Base-by-base conservation (phyloP, 1,140 invertebrate species). In the Drosophila triauraria region DNA sequence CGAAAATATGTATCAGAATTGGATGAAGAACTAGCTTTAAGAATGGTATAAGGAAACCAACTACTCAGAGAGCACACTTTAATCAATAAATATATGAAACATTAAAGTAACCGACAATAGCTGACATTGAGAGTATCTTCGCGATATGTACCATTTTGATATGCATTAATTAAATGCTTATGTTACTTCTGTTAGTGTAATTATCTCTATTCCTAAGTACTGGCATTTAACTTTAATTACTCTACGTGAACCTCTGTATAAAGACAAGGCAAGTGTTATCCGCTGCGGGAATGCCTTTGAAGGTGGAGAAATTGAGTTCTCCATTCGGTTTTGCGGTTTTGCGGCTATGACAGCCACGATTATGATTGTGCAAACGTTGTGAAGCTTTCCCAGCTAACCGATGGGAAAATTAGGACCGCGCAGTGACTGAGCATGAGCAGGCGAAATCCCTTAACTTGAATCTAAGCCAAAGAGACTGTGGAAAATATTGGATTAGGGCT, bases 141-240 rank as follows among this genome's bases (percentile, higher is more conserved):
- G 9, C 32, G 32, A 35, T 35, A 10, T 35, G 32, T 35, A 9
- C 32, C 8, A 9, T 32, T 32, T 32, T 32, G 9, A 32, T 9
- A 10, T 32, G 8, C 1, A 32, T 2, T 32, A 32, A 32, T 8
- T 32, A 8, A 32, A 32, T 10, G 32, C 9, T 32, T 32, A 32
- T 32, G 32, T 35, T 1, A 12, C 4, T 38, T 58, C 20, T 53
- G 12, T 30, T 30, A 30, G 60, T 75, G 72, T 76, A 40, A 35
- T 35, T 15, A 44, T 78, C 53, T 35, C 35, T 51, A 30, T 40
- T 48, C 65, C n/a, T 32, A 40, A 76, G 71, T 58, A 68, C 75
- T 75, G 77, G 53, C 67, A 67, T 80, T 84, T 84, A 69, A 84
- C 78, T 88, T 88, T 80, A 88, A 87, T 87, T 84, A 84, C 68